Conservation (phyloP, 2,888 invertebrate genomes). For the Priapulus caudatus region DNA sequence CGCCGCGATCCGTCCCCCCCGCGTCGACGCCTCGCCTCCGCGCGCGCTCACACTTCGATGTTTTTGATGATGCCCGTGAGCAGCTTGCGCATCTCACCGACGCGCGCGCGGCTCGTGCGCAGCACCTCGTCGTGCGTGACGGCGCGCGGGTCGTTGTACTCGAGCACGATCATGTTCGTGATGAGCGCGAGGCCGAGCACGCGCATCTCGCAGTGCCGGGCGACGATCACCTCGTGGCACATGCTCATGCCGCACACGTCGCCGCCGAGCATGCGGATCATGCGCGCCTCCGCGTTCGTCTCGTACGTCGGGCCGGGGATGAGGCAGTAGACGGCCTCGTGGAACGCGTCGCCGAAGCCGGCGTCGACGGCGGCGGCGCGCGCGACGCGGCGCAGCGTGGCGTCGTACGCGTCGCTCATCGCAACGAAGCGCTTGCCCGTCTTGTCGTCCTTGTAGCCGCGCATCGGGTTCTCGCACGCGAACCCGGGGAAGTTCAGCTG, state of each 20-base stretch:
- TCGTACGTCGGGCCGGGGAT: slow-evolving; percentile 1
- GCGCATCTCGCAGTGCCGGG: background rate
- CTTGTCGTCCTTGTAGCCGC: slow-evolving; percentile 1
- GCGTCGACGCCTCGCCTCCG: too few species aligned
- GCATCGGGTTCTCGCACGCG: background rate
- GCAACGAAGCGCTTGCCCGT: background rate
- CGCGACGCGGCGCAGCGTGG: background rate
- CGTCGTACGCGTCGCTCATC: background rate
- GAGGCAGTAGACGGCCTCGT: background rate
- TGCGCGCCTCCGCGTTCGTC: background rate
- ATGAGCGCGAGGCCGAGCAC: background rate
- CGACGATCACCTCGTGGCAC: background rate
- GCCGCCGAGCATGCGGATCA: background rate
- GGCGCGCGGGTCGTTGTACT: background rate
- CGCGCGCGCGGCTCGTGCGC: background rate
- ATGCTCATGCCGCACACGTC: slow-evolving; percentile 3
- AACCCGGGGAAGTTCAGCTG: slow-evolving; percentile 3
- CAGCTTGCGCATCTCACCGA: background rate
- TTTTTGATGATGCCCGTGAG: background rate
- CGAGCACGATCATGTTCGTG: background rate
- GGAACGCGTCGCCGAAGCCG: background rate
- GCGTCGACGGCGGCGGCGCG: background rate
- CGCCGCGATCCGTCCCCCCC: too few species aligned
- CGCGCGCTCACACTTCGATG: background rate
- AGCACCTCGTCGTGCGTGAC: background rate